These are phyloP conservation scores for Lepidonotus clava DNA, from an alignment of 2,888 invertebrate species.

Conservation along the genomic window DNA sequence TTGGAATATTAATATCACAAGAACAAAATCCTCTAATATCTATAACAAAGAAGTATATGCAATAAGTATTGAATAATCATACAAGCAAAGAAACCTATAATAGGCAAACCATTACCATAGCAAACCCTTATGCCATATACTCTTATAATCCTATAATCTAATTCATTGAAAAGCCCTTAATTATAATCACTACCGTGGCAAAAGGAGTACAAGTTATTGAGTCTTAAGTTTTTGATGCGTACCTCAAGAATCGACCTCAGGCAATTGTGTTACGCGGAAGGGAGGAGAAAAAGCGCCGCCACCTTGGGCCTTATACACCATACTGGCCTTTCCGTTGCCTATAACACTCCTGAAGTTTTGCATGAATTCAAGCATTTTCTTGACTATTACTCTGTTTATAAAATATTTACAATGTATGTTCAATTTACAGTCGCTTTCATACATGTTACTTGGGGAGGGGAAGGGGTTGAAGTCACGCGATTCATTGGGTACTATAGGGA, in stretches of 20 bases:
- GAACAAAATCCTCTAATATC: no score
- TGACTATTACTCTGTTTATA: conserved; percentile 22
- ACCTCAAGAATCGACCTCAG: not conserved
- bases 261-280: not conserved
- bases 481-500: not conserved
- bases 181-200: not conserved
- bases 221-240: no score
- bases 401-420: conserved; percentile 39
- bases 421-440: conserved; percentile 17
- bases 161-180: not conserved
- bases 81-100: not conserved
- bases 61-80: conserved; percentile 19
- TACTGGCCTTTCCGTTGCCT: not conserved
- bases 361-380: conserved; percentile 41
- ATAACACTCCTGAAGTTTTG: not conserved
- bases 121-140: no score
- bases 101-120: conserved; percentile 14
- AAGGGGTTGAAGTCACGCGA: not conserved
- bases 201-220: no score
- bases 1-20: no score
- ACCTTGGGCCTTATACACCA: not conserved
- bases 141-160: not conserved
- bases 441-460: not conserved
- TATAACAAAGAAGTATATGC: no score
- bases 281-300: not conserved